Evolutionary conservation across 1,140 invertebrate species (phyloP), one percentile per base, ranked within the genome.

Genomic region (Drosophila nannoptera): DNA sequence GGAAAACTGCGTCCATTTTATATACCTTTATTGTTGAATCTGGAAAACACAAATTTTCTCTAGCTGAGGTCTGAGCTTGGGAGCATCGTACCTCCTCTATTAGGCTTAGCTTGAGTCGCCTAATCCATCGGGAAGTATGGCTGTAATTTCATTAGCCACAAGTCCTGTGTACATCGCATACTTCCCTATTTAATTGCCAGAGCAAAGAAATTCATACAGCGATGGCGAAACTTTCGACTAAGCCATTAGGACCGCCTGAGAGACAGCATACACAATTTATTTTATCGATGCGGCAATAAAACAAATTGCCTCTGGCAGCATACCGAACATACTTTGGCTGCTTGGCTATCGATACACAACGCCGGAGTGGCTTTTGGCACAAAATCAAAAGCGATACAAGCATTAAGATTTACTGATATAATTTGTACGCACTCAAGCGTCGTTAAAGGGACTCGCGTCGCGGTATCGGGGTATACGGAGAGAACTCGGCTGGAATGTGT

Each of bases 381-480:
- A 70, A 81, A 73, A 81, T 71, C 78, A 82, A 74, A 77, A 67
- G 73, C 80, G 76, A 86, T 84, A 71, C 52, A 80, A 80, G 48
- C 80, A 76, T 77, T 70, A 70, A 76, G 72, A 80, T 84, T 80
- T 76, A 69, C 50, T 77, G 73, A 74, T 80, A 80, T 76, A 86
- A 83, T 86, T 83, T 83, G 80, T 86, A 77, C 65, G 80, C 81
- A 83, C 81, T 84, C 76, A 86, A 75, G 75, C 73, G 64, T 84
- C 75, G 61, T 83, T 68, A 77, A 71, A 66, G 64, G 22, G 31
- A n/a, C 35, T 22, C 22, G 22, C 22, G 3, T 22, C 1, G 22
- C 22, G 1, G 22, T 9, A 58, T 14, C 38, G 22, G 56, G 52
- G 43, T 46, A 65, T 38, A 40, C 9, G 52, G 16, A 49, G 50